Base-by-base conservation (phyloP, 2,113 vertebrate genomes). In the Lycaon pictus region DNA sequence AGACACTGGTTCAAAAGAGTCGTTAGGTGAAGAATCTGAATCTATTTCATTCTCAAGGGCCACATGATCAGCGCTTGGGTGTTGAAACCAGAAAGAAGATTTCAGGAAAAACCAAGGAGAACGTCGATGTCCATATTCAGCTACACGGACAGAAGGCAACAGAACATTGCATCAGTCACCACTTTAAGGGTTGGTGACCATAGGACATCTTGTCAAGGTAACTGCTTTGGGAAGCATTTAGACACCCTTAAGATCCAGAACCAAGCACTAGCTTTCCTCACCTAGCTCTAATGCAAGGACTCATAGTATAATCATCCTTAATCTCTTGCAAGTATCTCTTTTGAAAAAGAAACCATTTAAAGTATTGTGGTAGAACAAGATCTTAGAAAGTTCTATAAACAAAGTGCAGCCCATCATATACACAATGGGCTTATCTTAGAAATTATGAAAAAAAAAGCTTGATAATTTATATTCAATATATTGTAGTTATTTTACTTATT, bases 61-160 rank as follows among this genome's bases (percentile, higher is more conserved):
- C 55, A 99, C 97, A 17, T 98, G 86, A 58, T 94, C 81, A 37
- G 96, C 93, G 93, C 97, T 98, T 56, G 93, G 98, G 88, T 96
- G 98, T 95, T 91, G 98, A 83, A 98, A 97, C 99, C 99, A 99
- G 97, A 99, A 99, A 0, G 99, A 99, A 0, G 99, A 99, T 97
- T 99, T 99, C 97, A 99, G 98, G 98, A 98, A 99, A 98, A 99
- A 99, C 25, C 99, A 16, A 48, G 99, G 95, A 23, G 99, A 98
- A 1, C 97, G 97, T 81, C 89, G 98, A 94, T 97, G 98, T 51
- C 99, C 99, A 98, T 99, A 99, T 97, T 99, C 99, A 63, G 99
- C 99, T 99, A 89, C 3, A 7, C 22, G 23, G 94, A 72, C n/a
- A 95, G 51, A 81, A 80, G 16, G 43, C 2, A 88, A 65, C 9